These are phyloP conservation scores for Tiliqua scincoides DNA, from an alignment of 2,113 vertebrate species.

Conservation along the genomic window DNA sequence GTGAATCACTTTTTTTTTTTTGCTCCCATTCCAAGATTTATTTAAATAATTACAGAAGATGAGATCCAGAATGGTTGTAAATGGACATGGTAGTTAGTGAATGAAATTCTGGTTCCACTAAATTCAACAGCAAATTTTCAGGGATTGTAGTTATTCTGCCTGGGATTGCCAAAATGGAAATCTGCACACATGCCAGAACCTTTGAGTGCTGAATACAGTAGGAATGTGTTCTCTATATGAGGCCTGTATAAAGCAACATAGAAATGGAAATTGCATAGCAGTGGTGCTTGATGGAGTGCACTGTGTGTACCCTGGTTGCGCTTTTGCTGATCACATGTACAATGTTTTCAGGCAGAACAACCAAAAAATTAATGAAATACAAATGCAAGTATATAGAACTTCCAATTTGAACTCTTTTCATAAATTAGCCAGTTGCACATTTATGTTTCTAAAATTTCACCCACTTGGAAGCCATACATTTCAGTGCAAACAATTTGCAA, in stretches of 20 bases:
- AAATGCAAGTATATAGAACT: neutral
- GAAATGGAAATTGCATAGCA: neutral
- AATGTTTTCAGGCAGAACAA: conserved; percentile 7
- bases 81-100: neutral
- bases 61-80: neutral
- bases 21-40: neutral
- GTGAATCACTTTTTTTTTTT: neutral
- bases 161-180: neutral
- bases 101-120: neutral
- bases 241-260: neutral
- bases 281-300: neutral
- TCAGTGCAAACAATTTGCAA: neutral
- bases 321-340: conserved; percentile 7
- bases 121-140: neutral
- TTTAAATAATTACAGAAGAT: neutral
- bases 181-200: neutral
- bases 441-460: conserved; percentile 19
- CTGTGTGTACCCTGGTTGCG: neutral
- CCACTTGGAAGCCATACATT: neutral
- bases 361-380: neutral
- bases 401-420: neutral
- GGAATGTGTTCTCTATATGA: neutral
- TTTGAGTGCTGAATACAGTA: neutral
- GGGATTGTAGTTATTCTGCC: neutral
- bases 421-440: neutral